Evolutionary conservation across 2,888 invertebrate genomes (phyloP).

Genomic region (Beris morrisii): DNA sequence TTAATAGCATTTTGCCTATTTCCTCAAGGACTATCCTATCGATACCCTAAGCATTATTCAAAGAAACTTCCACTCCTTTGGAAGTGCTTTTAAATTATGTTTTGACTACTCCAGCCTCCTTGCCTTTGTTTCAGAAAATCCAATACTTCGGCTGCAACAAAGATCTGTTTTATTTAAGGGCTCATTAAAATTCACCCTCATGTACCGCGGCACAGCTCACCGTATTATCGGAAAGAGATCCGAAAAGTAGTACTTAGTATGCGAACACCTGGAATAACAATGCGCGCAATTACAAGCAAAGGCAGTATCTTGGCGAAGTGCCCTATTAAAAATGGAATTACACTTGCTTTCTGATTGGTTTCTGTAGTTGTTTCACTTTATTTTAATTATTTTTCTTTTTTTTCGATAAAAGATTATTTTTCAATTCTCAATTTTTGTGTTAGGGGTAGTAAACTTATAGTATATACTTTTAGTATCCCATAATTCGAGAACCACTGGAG

Average conservation of each 20-base stretch:
- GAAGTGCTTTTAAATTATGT: not conserved
- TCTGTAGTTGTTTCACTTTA: too few species aligned
- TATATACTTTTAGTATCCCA: too few species aligned
- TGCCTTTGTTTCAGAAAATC: conserved; percentile 32
- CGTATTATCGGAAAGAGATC: not conserved
- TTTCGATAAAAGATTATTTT: too few species aligned
- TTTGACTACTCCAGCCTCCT: conserved; percentile 1
- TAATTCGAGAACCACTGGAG: too few species aligned
- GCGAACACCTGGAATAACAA: conserved; percentile 31
- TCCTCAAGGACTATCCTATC: conserved; percentile 3
- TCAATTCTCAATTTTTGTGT: too few species aligned
- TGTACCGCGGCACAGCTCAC: conserved; percentile 1
- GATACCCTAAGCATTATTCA: conserved; percentile 1
- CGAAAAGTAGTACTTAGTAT: conserved; percentile 20
- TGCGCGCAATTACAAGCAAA: not conserved
- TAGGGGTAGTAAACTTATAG: too few species aligned
- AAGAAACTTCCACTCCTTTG: not conserved
- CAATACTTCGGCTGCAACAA: conserved; percentile 27
- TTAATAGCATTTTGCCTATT: conserved; percentile 21
- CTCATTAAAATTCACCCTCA: conserved; percentile 39
- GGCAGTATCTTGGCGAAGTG: too few species aligned
- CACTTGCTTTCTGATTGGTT: too few species aligned
- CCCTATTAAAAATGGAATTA: too few species aligned
- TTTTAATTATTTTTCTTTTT: too few species aligned
- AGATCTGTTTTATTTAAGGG: conserved; percentile 39